Conservation (phyloP, 2,888 invertebrate species). For the Melanotus villosus region DNA sequence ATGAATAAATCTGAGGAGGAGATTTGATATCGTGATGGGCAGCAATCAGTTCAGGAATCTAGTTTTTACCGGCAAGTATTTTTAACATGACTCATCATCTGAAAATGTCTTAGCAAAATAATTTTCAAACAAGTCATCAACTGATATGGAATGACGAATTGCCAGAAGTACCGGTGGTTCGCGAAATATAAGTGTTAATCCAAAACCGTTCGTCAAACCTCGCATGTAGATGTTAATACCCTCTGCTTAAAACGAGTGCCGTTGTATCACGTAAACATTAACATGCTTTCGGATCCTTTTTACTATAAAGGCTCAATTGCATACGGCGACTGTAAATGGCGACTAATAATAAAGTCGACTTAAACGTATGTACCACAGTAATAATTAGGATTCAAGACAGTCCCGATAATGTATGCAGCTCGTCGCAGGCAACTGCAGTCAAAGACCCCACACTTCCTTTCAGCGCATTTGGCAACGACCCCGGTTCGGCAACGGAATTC, state of each 20-base stretch:
- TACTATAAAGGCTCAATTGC: slow-evolving; percentile 39
- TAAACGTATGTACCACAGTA: slow-evolving; percentile 35
- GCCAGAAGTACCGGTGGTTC: no score
- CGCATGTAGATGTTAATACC: slow-evolving; percentile 29
- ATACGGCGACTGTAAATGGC: slow-evolving; percentile 44
- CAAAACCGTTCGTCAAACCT: slow-evolving; percentile 23
- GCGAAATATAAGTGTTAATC: neutral
- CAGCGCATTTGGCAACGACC: slow-evolving; percentile 52
- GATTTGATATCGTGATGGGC: no score
- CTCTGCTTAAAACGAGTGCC: slow-evolving; percentile 10
- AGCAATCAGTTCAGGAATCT: no score
- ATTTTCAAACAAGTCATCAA: no score
- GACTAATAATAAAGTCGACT: slow-evolving; percentile 48
- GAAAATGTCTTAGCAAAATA: no score
- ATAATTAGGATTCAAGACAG: slow-evolving; percentile 52
- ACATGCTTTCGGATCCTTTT: slow-evolving; percentile 18
- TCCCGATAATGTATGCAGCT: slow-evolving; percentile 52
- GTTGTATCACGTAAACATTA: slow-evolving; percentile 34
- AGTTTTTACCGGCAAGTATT: no score
- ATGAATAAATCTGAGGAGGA: no score
- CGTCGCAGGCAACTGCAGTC: slow-evolving; percentile 51
- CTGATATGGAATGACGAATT: no score
- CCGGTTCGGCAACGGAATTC: slow-evolving; percentile 33
- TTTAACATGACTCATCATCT: no score
- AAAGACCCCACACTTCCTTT: slow-evolving; percentile 53